Conservation (phyloP, 2,888 invertebrate genomes). For the Opisthograptis luteolata region DNA sequence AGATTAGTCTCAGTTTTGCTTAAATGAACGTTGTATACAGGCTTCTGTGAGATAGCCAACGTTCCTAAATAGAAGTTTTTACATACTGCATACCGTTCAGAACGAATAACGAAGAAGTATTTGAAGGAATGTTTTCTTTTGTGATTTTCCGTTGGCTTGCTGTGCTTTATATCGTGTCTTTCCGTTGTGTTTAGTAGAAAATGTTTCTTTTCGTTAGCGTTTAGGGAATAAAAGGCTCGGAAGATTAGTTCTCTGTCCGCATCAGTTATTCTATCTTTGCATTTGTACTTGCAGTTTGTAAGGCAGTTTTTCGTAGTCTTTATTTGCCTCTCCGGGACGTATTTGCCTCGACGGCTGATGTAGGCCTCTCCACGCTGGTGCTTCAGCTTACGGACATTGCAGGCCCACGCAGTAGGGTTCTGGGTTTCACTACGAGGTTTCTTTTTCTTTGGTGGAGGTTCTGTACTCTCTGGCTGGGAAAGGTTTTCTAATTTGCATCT, state of each 20-base stretch:
- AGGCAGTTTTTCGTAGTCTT: slow-evolving; percentile 71
- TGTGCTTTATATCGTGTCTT: slow-evolving; percentile 60
- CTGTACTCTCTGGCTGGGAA: slow-evolving; percentile 31
- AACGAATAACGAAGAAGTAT: slow-evolving; percentile 71
- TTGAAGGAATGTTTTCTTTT: slow-evolving; percentile 71
- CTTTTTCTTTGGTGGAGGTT: slow-evolving; percentile 43
- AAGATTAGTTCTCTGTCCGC: slow-evolving; percentile 71
- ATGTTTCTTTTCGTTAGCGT: slow-evolving; percentile 73
- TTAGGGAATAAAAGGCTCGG: slow-evolving; percentile 73
- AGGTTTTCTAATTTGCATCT: slow-evolving; percentile 50
- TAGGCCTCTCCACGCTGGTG: slow-evolving; percentile 77
- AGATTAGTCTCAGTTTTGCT: slow-evolving; percentile 74
- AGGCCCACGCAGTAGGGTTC: slow-evolving; percentile 72
- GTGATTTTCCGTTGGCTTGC: slow-evolving; percentile 44
- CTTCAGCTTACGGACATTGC: slow-evolving; percentile 70
- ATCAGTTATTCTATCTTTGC: slow-evolving; percentile 68
- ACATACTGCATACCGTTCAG: slow-evolving; percentile 66
- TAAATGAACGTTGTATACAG: slow-evolving; percentile 75
- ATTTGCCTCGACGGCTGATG: slow-evolving; percentile 70
- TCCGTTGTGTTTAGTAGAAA: slow-evolving; percentile 75
- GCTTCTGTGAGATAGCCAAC: slow-evolving; percentile 75
- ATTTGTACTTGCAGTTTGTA: slow-evolving; percentile 70
- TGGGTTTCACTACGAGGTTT: slow-evolving; percentile 56
- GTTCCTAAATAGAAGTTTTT: slow-evolving; percentile 79
- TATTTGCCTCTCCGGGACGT: slow-evolving; percentile 66